Evolutionary conservation across 2,113 vertebrate species (phyloP), one percentile per base, ranked within the genome.

Genomic region (Hirundichthys speculiger): DNA sequence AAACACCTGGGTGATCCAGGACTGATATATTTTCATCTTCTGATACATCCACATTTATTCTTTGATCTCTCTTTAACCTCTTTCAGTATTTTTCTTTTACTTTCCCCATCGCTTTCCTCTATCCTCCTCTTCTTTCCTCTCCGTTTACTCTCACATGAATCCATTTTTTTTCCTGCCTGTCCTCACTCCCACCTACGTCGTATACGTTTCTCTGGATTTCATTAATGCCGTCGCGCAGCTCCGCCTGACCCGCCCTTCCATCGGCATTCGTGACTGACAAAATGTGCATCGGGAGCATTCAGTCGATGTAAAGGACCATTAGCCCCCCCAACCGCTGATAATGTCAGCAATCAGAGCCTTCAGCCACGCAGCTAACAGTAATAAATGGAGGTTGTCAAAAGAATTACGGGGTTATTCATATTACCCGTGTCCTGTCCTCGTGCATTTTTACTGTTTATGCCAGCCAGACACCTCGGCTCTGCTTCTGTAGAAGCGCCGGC

Each of bases 311-410:
- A 63, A 39, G 64, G 25, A 46, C 47, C 68, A 73, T 74, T 69
- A 77, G 45, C 63, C 45, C 60, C 24, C 46, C 40, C 48, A n/a
- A 27, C 53, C 1, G 47, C 42, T 46, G 48, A 49, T 59, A 74
- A 77, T 63, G 49, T 65, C 57, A 58, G 42, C 7, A 74, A 77
- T 69, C 53, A 73, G 42, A 16, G 11, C 12, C 38, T 21, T 60
- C 53, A 34, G 12, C n/a, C 21, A 3, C 39, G 47, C 18, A 8
- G 38, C 48, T 65, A 73, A 76, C 22, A 1, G 22, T 25, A 45
- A 76, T 40, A 54, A 68, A 76, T 79, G 51, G 3, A 38, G 46
- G 46, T 43, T 74, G 77, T 70, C 73, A 53, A 5, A 63, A 40
- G 48, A 51, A 41, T 46, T 19, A 25, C 8, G 49, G 0, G 52